phyloP scores from a whole-genome alignment of 2,888 invertebrate genomes.

The Rambutsinella grinnellia region DNA sequence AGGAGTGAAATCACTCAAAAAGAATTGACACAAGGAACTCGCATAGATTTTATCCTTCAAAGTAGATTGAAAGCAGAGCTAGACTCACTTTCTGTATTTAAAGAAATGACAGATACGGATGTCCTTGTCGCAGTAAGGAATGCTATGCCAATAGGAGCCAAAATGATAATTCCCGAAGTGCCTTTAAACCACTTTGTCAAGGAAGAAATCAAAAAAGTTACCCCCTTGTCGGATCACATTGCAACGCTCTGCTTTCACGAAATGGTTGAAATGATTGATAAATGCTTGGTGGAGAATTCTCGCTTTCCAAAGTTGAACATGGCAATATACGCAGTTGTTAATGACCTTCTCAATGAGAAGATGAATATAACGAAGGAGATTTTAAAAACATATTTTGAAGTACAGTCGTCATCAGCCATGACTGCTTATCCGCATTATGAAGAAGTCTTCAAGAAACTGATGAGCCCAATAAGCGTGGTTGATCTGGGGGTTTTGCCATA shows the following conservation, averaged over 20 bases:
- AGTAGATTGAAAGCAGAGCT: not conserved
- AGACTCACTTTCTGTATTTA: not conserved
- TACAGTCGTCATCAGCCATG: not conserved
- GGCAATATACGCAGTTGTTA: not conserved
- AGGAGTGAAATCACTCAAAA: not conserved
- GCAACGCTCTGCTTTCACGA: not conserved
- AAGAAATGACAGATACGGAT: constrained; percentile 1
- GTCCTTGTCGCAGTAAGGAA: constrained; percentile 3
- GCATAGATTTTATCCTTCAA: constrained; percentile 1
- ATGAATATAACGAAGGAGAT: not conserved
- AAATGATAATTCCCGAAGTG: constrained; percentile 7
- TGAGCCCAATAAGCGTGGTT: not conserved
- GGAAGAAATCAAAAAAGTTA: constrained; percentile 7
- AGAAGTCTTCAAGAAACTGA: not conserved
- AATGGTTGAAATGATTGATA: constrained; percentile 7
- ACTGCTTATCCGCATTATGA: not conserved
- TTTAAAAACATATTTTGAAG: constrained; percentile 3
- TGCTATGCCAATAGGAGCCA: constrained; percentile 3
- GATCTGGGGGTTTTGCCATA: constrained; percentile 8
- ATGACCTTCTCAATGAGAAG: not conserved
- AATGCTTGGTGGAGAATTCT: not conserved
- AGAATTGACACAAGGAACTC: not conserved
- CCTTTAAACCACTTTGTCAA: constrained; percentile 1
- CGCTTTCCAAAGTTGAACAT: constrained; percentile 17
- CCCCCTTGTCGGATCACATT: not conserved